Percentiles rank a stretch among this genome's conserved stretches.
These are phyloP conservation scores for Tubiluchus corallicola DNA, from an alignment of 2,888 invertebrate species.

Conservation along the genomic window DNA sequence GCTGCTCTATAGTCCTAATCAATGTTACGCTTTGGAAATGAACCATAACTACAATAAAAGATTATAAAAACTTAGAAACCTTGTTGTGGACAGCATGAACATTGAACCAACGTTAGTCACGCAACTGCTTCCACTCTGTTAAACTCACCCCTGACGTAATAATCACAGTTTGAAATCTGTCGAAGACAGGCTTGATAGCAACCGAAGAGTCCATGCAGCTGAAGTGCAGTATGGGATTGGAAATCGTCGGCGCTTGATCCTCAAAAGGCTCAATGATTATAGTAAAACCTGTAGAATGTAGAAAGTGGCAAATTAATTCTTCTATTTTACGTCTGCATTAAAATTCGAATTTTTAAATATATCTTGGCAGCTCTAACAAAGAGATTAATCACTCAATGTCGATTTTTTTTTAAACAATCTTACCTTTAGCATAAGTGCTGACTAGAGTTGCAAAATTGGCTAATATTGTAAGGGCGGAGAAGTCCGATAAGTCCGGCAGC, in stretches of 20 bases:
- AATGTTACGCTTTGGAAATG: too few relatives aligned
- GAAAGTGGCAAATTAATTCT: background rate
- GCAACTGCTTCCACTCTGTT: too few relatives aligned
- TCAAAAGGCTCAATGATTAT: conserved; percentile 97
- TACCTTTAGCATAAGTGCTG: conserved; percentile 66
- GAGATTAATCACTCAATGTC: too few relatives aligned
- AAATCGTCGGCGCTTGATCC: conserved; percentile 40
- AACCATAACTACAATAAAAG: too few relatives aligned
- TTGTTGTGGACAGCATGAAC: too few relatives aligned
- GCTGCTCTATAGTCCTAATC: too few relatives aligned
- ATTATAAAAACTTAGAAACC: too few relatives aligned
- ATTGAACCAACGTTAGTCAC: too few relatives aligned
- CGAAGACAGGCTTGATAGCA: conserved; percentile 57
- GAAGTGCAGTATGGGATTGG: conserved; percentile 35
- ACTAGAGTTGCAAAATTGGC: conserved; percentile 83
- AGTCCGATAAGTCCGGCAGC: conserved; percentile 74
- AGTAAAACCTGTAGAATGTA: conserved; percentile 54
- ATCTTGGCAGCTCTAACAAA: too few relatives aligned
- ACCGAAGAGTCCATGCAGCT: conserved; percentile 97
- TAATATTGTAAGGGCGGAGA: conserved; percentile 57
- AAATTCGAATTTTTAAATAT: too few relatives aligned
- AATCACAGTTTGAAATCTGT: conserved; percentile 86
- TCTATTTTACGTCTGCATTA: too few relatives aligned
- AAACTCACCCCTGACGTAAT: conserved; percentile 67
- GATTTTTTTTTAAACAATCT: too few relatives aligned